phyloP scores from a whole-genome alignment of 2,888 invertebrate genomes.

The Lobophora halterata region DNA sequence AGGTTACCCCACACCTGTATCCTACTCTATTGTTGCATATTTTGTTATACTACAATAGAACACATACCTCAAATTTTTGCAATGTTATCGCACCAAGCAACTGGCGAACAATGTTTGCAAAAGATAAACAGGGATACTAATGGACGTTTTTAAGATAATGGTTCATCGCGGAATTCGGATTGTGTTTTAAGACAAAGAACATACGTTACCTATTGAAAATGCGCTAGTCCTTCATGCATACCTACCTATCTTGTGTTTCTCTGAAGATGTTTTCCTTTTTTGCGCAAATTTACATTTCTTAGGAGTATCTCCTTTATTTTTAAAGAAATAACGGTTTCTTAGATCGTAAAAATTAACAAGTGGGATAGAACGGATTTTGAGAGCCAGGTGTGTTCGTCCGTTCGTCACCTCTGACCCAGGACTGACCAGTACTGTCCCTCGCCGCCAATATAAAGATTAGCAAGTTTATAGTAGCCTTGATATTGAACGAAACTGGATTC shows the following conservation, averaged over 20 bases:
- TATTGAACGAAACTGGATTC: conserved; percentile 31
- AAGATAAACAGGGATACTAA: conserved; percentile 28
- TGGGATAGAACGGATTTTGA: conserved; percentile 37
- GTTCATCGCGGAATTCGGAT: conserved; percentile 23
- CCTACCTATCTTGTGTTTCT: conserved; percentile 6
- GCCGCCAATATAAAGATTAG: conserved; percentile 57
- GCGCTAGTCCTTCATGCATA: conserved; percentile 1
- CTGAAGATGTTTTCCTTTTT: conserved; percentile 9
- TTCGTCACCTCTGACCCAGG: conserved; percentile 78
- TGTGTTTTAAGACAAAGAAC: conserved; percentile 17
- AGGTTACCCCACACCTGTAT: conserved; percentile 49
- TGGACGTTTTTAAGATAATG: conserved; percentile 36
- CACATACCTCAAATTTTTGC: conserved; percentile 27
- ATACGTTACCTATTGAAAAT: conserved; percentile 14
- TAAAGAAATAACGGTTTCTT: conserved; percentile 6
- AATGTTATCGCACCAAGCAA: conserved; percentile 23
- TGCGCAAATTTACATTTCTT: conserved; percentile 10
- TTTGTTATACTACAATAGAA: conserved; percentile 29
- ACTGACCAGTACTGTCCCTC: conserved; percentile 56
- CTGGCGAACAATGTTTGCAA: conserved; percentile 29
- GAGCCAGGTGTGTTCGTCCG: conserved; percentile 65
- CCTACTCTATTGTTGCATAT: conserved; percentile 31
- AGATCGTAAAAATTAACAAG: conserved; percentile 19
- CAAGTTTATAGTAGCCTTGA: conserved; percentile 48
- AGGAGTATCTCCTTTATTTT: conserved; percentile 28